These are phyloP conservation scores for Anodontia alba DNA, from an alignment of 2,888 invertebrate genomes.

Conservation along the genomic window DNA sequence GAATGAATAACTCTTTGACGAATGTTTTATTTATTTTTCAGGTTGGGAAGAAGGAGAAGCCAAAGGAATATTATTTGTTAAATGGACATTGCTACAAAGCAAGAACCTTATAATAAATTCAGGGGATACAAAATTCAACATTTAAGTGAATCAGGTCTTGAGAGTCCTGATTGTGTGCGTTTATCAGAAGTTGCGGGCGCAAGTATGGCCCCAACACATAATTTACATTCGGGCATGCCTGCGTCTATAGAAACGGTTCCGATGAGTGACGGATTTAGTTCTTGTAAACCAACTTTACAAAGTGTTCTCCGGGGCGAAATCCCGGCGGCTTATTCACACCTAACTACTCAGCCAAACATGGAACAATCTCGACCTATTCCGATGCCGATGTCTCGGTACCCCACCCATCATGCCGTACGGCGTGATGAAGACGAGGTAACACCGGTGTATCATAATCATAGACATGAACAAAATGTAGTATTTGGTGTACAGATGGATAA, in stretches of 20 bases:
- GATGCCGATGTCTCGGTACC: background rate
- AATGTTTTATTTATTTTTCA: too few species aligned
- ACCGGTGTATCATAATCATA: slow-evolving; percentile 2
- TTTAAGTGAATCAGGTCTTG: background rate
- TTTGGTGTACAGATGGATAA: slow-evolving; percentile 23
- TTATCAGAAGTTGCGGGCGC: background rate
- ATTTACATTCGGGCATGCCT: slow-evolving; percentile 44
- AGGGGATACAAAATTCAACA: background rate
- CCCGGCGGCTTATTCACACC: slow-evolving; percentile 76
- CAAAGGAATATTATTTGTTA: background rate
- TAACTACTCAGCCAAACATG: slow-evolving; percentile 43
- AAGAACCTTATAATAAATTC: background rate
- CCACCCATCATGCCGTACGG: background rate
- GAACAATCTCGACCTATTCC: slow-evolving; percentile 18
- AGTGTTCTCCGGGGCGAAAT: slow-evolving; percentile 77
- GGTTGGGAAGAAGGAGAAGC: background rate
- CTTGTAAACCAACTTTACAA: slow-evolving; percentile 61
- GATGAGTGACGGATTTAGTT: slow-evolving; percentile 11
- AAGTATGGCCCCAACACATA: slow-evolving; percentile 59
- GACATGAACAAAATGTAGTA: slow-evolving; percentile 1
- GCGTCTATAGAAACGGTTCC: background rate
- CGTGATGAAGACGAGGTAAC: slow-evolving; percentile 3
- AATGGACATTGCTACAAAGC: background rate
- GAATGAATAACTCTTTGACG: too few species aligned
- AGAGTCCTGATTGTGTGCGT: background rate